Evolutionary conservation across 1,140 invertebrate genomes (phyloP).

Genomic region (Aphelinus certus): DNA sequence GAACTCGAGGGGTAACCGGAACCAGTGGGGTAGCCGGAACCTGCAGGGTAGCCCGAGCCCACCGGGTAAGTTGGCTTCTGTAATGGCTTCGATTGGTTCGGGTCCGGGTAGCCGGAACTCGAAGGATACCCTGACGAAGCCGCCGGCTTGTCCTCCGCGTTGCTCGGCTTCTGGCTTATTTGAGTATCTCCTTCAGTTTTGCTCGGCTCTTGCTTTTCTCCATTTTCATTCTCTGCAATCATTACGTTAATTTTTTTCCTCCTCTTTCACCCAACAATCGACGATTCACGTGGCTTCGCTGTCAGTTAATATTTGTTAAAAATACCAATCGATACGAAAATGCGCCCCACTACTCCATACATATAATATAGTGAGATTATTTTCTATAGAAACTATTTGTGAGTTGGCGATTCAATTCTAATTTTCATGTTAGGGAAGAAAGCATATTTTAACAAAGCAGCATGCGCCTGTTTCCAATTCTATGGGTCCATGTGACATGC

Average conservation of each 20-base stretch:
- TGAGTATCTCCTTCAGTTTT: conserved; percentile 9
- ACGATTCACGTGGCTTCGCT: no score
- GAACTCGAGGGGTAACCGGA: conserved; percentile 45
- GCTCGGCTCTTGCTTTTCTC: conserved; percentile 40
- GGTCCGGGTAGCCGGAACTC: conserved; percentile 37
- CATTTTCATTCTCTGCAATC: conserved; percentile 56
- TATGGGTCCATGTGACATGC: not conserved
- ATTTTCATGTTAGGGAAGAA: not conserved
- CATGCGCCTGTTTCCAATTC: conserved; percentile 1
- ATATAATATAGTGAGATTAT: no score
- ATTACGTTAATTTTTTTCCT: conserved; percentile 52
- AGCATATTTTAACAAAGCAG: conserved; percentile 23
- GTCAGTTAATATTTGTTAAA: no score
- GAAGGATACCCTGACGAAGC: conserved; percentile 5
- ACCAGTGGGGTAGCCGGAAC: conserved; percentile 40
- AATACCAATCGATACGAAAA: no score
- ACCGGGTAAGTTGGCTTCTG: conserved; percentile 35
- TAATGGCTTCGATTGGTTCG: conserved; percentile 10
- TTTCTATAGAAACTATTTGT: no score
- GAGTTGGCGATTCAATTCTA: no score
- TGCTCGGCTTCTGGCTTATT: conserved; percentile 34
- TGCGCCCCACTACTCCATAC: no score
- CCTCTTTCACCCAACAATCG: not conserved
- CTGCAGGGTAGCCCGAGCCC: conserved; percentile 41
- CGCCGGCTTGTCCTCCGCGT: conserved; percentile 32